Conservation (phyloP, 2,113 vertebrate species). For the human (Homo sapiens) region DNA sequence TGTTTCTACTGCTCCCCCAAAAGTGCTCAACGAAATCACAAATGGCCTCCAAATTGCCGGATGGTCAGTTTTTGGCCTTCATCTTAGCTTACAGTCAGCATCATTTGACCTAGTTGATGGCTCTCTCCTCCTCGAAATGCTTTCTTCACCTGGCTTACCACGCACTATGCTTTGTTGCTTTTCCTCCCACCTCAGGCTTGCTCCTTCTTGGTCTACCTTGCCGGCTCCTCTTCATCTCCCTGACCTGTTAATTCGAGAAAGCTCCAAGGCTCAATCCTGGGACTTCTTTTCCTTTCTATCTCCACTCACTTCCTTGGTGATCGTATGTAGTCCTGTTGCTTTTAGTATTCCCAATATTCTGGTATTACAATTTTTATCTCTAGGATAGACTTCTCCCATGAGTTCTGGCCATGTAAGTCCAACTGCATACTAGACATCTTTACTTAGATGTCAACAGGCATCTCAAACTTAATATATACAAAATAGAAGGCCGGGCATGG, state of each 20-base stretch:
- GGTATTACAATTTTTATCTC: background rate
- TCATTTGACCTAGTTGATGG: background rate
- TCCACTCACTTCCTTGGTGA: background rate
- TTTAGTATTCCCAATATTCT: background rate
- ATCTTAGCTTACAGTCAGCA: background rate
- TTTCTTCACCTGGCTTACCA: background rate
- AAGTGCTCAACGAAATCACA: background rate
- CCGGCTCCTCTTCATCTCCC: background rate
- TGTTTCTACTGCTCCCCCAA: background rate
- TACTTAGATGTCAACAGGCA: background rate
- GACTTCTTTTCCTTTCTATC: background rate
- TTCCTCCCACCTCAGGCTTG: background rate
- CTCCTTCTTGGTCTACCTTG: background rate
- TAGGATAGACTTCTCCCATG: background rate
- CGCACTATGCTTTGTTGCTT: background rate
- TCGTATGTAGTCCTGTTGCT: background rate
- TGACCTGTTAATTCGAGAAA: conserved; percentile 11
- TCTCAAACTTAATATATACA: background rate
- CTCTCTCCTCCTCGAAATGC: background rate
- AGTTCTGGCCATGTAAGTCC: background rate
- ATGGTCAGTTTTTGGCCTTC: background rate
- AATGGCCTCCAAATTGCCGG: background rate
- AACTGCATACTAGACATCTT: background rate
- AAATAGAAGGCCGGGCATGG: background rate
- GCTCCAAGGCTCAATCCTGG: background rate